Conservation (phyloP, 92 coral and sea anemone genomes). For the Porites divaricata region DNA sequence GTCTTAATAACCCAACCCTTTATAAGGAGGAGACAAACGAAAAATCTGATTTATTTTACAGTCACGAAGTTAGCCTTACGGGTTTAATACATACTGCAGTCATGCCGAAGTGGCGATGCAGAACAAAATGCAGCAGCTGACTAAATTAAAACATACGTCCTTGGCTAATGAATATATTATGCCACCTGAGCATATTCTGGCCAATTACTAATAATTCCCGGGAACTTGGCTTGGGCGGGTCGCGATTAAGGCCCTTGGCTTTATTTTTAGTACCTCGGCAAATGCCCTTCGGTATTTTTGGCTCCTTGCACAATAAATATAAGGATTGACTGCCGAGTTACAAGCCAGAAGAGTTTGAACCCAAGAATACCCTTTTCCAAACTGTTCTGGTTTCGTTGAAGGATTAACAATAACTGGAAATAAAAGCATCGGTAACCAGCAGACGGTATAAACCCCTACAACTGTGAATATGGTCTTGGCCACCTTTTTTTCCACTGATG, state of each 20-base stretch:
- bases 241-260: background rate
- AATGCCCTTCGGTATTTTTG: slow-evolving; percentile 52
- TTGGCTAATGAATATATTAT: too few species aligned
- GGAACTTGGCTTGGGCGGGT: background rate
- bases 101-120: too few species aligned
- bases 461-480: slow-evolving; percentile 45
- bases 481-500: slow-evolving; percentile 30
- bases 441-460: slow-evolving; percentile 28
- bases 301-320: slow-evolving; percentile 53
- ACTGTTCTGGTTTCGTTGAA: background rate
- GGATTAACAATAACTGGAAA: slow-evolving; percentile 26
- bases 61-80: too few species aligned
- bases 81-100: too few species aligned
- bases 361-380: background rate
- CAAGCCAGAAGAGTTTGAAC: slow-evolving; percentile 37
- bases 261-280: slow-evolving; percentile 18
- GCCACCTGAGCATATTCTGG: too few species aligned
- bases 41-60: too few species aligned
- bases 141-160: too few species aligned
- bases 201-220: too few species aligned
- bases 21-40: too few species aligned
- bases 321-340: slow-evolving; percentile 66
- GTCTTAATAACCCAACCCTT: too few species aligned
- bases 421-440: slow-evolving; percentile 25
- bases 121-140: too few species aligned